Conservation (phyloP, 2,888 invertebrate species). For the Lampropteryx suffumata region DNA sequence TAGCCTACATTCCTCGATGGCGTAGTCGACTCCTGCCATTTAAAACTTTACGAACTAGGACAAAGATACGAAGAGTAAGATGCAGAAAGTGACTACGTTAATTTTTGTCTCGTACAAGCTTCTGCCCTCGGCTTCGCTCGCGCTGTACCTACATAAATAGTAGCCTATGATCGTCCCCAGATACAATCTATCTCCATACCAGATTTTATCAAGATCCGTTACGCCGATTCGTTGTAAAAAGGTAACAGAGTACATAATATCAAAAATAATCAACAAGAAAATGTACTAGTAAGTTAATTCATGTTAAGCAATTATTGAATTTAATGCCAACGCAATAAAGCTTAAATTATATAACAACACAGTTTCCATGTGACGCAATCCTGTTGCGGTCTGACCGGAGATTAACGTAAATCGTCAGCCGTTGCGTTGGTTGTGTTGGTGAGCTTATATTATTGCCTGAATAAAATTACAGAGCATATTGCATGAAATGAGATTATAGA, state of each 20-base stretch:
- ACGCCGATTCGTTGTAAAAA: too few species aligned
- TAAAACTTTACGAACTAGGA: constrained; percentile 16
- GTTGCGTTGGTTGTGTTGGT: constrained; percentile 26
- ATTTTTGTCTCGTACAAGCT: background rate
- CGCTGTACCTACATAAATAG: too few species aligned
- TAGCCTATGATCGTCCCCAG: too few species aligned
- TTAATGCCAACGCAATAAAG: constrained; percentile 1
- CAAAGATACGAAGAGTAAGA: background rate
- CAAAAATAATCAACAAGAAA: too few species aligned
- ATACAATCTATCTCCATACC: too few species aligned
- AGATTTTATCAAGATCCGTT: too few species aligned
- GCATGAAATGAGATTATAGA: constrained; percentile 17
- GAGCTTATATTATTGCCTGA: constrained; percentile 23
- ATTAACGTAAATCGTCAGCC: constrained; percentile 47
- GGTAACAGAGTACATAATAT: too few species aligned
- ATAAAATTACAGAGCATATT: constrained; percentile 22
- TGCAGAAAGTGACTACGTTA: background rate
- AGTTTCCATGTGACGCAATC: background rate
- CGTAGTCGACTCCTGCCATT: constrained; percentile 37
- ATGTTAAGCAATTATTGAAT: constrained; percentile 1
- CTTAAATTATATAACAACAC: constrained; percentile 1
- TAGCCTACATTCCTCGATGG: too few species aligned
- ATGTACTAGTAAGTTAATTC: background rate
- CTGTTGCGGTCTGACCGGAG: constrained; percentile 42
- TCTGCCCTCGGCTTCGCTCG: too few species aligned